phyloP scores from a whole-genome alignment of 2,113 vertebrate genomes.

The Rhinogobius similis region DNA sequence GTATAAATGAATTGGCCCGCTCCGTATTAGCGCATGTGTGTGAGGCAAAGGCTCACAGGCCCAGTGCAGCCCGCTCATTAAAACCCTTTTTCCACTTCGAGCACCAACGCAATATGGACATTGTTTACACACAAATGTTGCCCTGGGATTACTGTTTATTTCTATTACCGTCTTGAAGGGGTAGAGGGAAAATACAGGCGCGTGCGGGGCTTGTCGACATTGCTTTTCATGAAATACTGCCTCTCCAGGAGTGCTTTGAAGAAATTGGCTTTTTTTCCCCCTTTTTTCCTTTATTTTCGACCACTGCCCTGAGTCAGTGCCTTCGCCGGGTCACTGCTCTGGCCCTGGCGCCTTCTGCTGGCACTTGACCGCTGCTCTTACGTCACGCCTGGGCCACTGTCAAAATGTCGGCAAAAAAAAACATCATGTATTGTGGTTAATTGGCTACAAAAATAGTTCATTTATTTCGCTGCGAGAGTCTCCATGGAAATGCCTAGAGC shows the following conservation, averaged over 20 bases:
- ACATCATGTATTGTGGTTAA: neutral
- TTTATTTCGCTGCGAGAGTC: neutral
- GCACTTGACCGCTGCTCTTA: neutral
- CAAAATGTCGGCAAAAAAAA: neutral
- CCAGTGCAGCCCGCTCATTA: constrained; percentile 76
- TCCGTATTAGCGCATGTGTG: constrained; percentile 26
- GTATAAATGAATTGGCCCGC: constrained; percentile 52
- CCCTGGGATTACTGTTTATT: constrained; percentile 76
- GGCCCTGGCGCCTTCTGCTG: constrained; percentile 19
- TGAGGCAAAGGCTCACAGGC: constrained; percentile 66
- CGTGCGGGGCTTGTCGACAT: constrained; percentile 47
- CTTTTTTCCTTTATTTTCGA: constrained; percentile 10
- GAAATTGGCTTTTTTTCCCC: constrained; percentile 25
- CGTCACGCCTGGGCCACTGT: neutral
- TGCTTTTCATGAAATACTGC: constrained; percentile 74
- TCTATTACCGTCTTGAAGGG: constrained; percentile 62
- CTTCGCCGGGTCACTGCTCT: constrained; percentile 25
- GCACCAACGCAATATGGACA: constrained; percentile 72
- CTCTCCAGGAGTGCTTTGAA: constrained; percentile 71
- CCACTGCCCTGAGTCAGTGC: constrained; percentile 7
- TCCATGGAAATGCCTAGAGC: constrained; percentile 6
- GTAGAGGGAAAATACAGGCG: constrained; percentile 5
- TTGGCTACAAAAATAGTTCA: constrained; percentile 1
- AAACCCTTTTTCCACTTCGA: constrained; percentile 76
- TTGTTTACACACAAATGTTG: constrained; percentile 77